These are phyloP conservation scores for Rhinolophus ferrumequinum DNA, from an alignment of 2,113 vertebrate genomes.

Conservation along the genomic window DNA sequence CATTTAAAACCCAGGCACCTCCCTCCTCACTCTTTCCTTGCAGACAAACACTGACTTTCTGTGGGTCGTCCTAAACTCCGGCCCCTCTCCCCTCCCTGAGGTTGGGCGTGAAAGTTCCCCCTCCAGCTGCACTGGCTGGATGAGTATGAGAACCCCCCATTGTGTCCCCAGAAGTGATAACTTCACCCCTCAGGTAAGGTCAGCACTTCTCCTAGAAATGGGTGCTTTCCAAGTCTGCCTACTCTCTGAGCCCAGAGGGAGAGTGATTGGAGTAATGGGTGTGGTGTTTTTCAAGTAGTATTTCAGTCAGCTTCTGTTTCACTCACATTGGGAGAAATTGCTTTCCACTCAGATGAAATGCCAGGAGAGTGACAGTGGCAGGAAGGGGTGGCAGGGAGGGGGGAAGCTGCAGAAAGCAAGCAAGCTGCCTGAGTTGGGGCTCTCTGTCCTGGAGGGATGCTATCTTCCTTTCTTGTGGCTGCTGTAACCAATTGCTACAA, in stretches of 20 bases:
- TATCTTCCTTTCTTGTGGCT: background rate
- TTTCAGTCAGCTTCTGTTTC: background rate
- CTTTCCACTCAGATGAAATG: background rate
- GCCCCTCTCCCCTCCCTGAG: background rate
- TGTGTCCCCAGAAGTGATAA: background rate
- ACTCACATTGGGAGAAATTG: background rate
- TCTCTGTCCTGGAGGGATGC: background rate
- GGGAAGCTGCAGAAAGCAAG: accelerated
- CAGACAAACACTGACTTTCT: constrained; percentile 17
- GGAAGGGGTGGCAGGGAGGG: accelerated
- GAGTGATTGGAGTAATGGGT: background rate
- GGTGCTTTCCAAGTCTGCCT: background rate
- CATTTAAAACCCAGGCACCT: background rate
- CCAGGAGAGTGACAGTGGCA: background rate
- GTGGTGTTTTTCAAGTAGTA: background rate
- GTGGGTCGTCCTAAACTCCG: background rate
- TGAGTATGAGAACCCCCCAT: background rate
- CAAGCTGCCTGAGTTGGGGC: background rate
- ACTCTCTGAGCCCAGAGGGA: background rate
- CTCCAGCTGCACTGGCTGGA: accelerated
- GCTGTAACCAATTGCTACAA: background rate
- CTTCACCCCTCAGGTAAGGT: background rate
- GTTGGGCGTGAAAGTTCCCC: background rate
- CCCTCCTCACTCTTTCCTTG: background rate
- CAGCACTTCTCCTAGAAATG: background rate